Base-by-base conservation (phyloP, 2,888 invertebrate genomes). In the Clunio marinus region DNA sequence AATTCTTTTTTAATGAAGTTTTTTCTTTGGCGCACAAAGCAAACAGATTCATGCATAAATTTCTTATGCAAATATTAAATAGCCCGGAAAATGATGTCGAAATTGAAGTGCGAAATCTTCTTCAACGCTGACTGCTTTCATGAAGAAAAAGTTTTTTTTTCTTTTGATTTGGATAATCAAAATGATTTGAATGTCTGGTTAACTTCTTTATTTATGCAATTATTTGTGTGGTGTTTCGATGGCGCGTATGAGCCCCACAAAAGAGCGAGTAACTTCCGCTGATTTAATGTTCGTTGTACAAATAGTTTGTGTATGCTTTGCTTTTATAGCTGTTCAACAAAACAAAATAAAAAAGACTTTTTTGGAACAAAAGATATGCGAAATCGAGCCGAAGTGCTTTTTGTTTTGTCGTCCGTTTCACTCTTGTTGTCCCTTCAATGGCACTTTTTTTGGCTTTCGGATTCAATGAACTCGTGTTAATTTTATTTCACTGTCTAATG, bases 401-500 rank as follows among this genome's bases (percentile, higher is more conserved):
- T 15, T 7, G 45, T 15, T n/a, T 7, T 45, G 5, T 45, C 45
- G 15, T n/a, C n/a, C n/a, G n/a, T 15, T 45, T 45, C 45, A 45
- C 45, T 7, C 8, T 15, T 4, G 5, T 7, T 22, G 51, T 51
- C 51, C 22, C 51, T 22, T n/a, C n/a, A n/a, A n/a, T n/a, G n/a
- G n/a, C 51, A 22, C 17, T 51, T 17, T 17, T 22, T 51, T 51
- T 22, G 51, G 51, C 51, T 3, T 22, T 51, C 2, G 27, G 15
- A 32, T 27, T 58, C 25, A 58, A 58, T 58, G 58, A 58, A 58
- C 58, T 25, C 58, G 25, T 25, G 58, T 58, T 58, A 58, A 58
- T 58, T 58, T 58, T 28, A 58, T 58, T 58, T 58, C 28, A 24
- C 58, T 58, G 58, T 58, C 58, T 58, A 58, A 58, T 58, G 58